phyloP scores from a whole-genome alignment of 2,113 vertebrate genomes.

The Anas platyrhynchos region DNA sequence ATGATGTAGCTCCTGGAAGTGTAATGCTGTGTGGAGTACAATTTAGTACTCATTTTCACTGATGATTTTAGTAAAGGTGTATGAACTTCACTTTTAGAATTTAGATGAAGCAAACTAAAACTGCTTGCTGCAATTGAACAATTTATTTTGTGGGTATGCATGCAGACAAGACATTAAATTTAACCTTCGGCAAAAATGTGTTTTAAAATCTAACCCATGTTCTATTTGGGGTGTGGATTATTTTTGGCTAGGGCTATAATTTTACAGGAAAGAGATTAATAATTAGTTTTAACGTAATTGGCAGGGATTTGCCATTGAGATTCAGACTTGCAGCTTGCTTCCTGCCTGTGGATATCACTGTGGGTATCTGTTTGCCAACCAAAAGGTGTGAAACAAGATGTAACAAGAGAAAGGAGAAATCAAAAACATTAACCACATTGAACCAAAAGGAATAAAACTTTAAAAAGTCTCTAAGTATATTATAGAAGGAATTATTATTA shows the following conservation, averaged over 20 bases:
- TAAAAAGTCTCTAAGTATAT: not conserved
- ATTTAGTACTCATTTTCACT: slow-evolving; percentile 68
- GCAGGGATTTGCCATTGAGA: slow-evolving; percentile 20
- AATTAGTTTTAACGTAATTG: slow-evolving; percentile 66
- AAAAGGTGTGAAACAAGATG: slow-evolving; percentile 37
- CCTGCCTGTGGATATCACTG: slow-evolving; percentile 35
- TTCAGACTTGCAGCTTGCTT: slow-evolving; percentile 39
- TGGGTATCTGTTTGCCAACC: slow-evolving; percentile 32
- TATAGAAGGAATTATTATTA: not conserved
- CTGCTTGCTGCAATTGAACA: not conserved
- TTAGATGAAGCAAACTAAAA: slow-evolving; percentile 65
- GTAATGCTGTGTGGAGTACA: slow-evolving; percentile 23
- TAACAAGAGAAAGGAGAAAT: slow-evolving; percentile 22
- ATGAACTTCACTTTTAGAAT: slow-evolving; percentile 49
- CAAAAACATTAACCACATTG: not conserved
- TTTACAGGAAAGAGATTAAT: slow-evolving; percentile 56
- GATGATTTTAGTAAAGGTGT: slow-evolving; percentile 51
- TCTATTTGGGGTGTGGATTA: slow-evolving; percentile 37
- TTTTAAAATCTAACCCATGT: slow-evolving; percentile 35
- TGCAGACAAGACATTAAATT: slow-evolving; percentile 45
- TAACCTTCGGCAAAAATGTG: not conserved
- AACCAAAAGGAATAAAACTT: not conserved
- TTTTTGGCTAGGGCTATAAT: slow-evolving; percentile 51
- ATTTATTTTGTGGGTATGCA: slow-evolving; percentile 45
- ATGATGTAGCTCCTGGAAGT: slow-evolving; percentile 50